Percentiles rank a stretch among this genome's conserved stretches.
Conservation (phyloP, 2,797 vertebrate genomes). For the Xenentodon cancila region DNA sequence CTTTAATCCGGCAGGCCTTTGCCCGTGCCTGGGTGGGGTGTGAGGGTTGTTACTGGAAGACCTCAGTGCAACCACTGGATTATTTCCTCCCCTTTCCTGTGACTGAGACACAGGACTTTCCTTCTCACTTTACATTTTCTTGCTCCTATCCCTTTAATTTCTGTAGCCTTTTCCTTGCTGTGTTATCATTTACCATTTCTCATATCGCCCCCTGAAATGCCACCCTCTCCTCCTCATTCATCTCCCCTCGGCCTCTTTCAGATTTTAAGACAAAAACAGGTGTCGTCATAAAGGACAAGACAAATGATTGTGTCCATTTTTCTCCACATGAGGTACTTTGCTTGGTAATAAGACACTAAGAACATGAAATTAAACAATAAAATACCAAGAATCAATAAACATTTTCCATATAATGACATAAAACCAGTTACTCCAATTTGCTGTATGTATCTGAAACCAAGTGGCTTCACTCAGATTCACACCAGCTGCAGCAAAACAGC, state of each 20-base stretch:
- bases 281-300: conserved; percentile 15
- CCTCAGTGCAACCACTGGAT: too few relatives aligned
- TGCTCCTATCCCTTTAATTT: neutral
- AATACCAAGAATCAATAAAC: neutral
- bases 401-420: neutral
- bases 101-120: neutral
- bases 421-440: conserved; percentile 7
- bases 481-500: conserved; percentile 25
- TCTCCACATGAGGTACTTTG: neutral
- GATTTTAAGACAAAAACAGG: conserved; percentile 31
- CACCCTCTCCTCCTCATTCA: conserved; percentile 1
- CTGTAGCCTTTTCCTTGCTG: neutral
- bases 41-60: too few relatives aligned
- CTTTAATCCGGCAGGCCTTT: too few relatives aligned
- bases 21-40: too few relatives aligned
- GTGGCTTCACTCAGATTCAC: conserved; percentile 29
- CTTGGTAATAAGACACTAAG: too few relatives aligned
- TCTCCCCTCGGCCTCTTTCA: neutral
- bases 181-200: conserved; percentile 20
- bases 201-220: neutral
- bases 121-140: neutral
- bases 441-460: conserved; percentile 27
- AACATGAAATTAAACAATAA: neutral
- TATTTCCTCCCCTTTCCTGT: too few relatives aligned
- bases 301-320: neutral